Percentiles rank a stretch among this genome's conserved stretches.
phyloP scores from a whole-genome alignment of 2,113 vertebrate species.

The Bolborhynchus lineola region DNA sequence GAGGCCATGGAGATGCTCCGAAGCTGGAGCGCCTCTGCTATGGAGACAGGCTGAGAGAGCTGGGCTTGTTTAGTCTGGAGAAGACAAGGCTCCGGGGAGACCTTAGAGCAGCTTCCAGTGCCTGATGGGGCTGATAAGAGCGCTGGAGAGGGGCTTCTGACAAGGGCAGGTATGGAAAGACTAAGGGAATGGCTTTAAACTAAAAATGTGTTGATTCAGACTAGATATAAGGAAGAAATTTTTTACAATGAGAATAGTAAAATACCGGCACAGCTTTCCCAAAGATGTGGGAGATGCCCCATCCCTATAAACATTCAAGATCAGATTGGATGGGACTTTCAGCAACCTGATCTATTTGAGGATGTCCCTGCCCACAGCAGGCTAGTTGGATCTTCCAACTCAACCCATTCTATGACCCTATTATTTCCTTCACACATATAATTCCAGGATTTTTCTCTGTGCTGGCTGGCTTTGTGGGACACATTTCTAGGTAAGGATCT shows the following conservation, averaged over 20 bases:
- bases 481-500: neutral
- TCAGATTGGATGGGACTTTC: accelerated
- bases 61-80: neutral
- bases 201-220: neutral
- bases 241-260: neutral
- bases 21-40: neutral
- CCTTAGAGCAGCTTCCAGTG: neutral
- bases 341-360: neutral
- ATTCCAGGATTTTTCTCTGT: neutral
- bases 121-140: neutral
- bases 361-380: neutral
- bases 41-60: neutral
- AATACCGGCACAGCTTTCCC: neutral
- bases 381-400: neutral
- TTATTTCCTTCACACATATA: accelerated
- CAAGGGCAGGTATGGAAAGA: neutral
- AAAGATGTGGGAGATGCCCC: neutral
- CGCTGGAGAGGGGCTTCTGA: neutral
- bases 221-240: neutral
- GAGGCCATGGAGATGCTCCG: accelerated
- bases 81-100: neutral
- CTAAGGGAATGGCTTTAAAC: neutral
- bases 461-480: neutral
- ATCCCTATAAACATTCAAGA: neutral
- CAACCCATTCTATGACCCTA: neutral